Conservation (phyloP, 2,113 vertebrate species). For the Barnardius zonarius region DNA sequence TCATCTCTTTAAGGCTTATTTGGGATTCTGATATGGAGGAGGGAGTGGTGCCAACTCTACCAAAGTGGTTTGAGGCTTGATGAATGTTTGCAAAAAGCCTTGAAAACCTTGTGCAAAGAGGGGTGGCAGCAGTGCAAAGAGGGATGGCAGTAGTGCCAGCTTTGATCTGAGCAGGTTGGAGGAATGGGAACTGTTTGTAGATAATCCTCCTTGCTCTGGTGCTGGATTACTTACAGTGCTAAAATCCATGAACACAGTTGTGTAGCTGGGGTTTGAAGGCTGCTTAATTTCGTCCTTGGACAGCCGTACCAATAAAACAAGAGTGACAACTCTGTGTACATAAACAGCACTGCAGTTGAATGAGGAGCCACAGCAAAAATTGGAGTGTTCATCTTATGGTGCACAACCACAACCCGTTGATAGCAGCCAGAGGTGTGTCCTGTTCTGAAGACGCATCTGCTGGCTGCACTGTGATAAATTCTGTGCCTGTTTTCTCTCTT, state of each 20-base stretch:
- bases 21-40: not conserved
- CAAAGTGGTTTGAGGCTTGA: not conserved
- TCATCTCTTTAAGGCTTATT: not conserved
- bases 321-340: not conserved
- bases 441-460: not conserved
- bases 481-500: conserved; percentile 4
- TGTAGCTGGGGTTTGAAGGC: not conserved
- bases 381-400: accelerated
- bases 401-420: not conserved
- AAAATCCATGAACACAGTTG: not conserved
- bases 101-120: not conserved
- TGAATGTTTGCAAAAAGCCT: conserved; percentile 19
- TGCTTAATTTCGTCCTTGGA: not conserved
- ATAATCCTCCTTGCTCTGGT: not conserved
- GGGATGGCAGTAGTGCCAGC: not conserved
- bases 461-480: not conserved
- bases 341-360: not conserved
- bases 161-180: conserved; percentile 3
- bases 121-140: not conserved
- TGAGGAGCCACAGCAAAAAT: not conserved
- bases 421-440: not conserved
- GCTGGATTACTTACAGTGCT: not conserved
- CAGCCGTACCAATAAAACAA: not conserved
- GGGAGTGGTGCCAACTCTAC: conserved; percentile 33
- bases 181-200: not conserved